These are phyloP conservation scores for Hexactinellida sp. DNA, from an alignment of 37 sponge, comb jelly and placozoan species.

Conservation along the genomic window DNA sequence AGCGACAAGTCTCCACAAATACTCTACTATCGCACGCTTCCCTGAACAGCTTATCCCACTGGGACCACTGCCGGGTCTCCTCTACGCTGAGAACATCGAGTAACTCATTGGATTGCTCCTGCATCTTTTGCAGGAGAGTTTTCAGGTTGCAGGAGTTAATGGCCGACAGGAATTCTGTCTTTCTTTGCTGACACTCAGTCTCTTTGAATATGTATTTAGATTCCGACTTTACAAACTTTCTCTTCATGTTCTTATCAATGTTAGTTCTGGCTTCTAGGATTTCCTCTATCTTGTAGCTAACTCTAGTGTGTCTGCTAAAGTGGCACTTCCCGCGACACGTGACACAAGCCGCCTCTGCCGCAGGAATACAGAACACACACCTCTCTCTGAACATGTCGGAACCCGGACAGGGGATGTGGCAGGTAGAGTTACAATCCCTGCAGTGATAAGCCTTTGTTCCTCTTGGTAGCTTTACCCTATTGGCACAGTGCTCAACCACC, in stretches of 20 bases:
- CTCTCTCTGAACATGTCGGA: not conserved
- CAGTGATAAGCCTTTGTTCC: not conserved
- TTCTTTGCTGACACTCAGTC: not conserved
- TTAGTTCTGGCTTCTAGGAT: not conserved
- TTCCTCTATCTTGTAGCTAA: not conserved
- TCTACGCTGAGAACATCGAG: not conserved
- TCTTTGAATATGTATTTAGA: not conserved
- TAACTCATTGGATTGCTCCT: not conserved
- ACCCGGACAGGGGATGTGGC: not conserved
- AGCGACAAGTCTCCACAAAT: not conserved
- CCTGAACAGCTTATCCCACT: not conserved
- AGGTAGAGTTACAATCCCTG: not conserved
- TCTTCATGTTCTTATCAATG: not conserved
- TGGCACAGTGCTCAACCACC: not conserved
- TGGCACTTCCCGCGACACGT: not conserved
- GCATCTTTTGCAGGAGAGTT: not conserved
- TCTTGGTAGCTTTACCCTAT: not conserved
- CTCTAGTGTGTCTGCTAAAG: not conserved
- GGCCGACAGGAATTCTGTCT: not conserved
- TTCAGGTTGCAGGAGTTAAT: not conserved
- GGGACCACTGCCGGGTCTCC: not conserved
- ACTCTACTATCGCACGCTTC: not conserved
- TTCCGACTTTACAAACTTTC: not conserved
- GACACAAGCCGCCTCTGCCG: not conserved
- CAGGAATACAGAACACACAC: not conserved